Evolutionary conservation across 2,113 vertebrate genomes (phyloP).

Genomic region (Barbus barbus): DNA sequence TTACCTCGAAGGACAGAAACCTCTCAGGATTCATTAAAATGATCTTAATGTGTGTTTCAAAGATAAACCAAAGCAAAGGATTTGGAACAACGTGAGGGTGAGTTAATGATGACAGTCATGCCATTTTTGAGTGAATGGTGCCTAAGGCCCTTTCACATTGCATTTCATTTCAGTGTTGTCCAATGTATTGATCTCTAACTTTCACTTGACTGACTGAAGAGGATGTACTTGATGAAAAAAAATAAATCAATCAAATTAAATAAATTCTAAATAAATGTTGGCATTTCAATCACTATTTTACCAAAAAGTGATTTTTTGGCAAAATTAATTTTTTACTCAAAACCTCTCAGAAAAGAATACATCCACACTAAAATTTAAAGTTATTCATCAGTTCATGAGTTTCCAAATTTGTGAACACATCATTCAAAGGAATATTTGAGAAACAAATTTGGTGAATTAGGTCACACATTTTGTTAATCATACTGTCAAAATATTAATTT

Average conservation of each 20-base stretch:
- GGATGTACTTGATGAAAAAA: background rate
- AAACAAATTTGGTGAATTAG: background rate
- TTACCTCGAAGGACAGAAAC: background rate
- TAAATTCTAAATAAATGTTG: background rate
- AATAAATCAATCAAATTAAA: background rate
- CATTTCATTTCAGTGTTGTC: background rate
- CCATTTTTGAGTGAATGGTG: background rate
- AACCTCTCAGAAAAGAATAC: background rate
- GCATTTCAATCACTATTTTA: background rate
- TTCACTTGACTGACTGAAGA: background rate
- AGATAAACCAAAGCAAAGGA: background rate
- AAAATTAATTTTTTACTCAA: background rate
- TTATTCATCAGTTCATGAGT: background rate
- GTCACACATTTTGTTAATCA: constrained; percentile 5
- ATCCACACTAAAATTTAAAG: too few relatives aligned
- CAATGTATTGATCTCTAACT: background rate
- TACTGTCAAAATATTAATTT: background rate
- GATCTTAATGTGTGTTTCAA: background rate
- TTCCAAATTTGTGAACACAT: background rate
- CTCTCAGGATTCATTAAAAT: background rate
- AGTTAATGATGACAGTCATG: background rate
- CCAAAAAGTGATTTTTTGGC: background rate
- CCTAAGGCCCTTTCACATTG: background rate
- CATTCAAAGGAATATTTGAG: background rate
- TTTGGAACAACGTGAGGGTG: background rate